Percentiles rank a stretch among this genome's conserved stretches.
These are phyloP conservation scores for Plemyria rubiginata DNA, from an alignment of 2,888 invertebrate species.

Conservation along the genomic window DNA sequence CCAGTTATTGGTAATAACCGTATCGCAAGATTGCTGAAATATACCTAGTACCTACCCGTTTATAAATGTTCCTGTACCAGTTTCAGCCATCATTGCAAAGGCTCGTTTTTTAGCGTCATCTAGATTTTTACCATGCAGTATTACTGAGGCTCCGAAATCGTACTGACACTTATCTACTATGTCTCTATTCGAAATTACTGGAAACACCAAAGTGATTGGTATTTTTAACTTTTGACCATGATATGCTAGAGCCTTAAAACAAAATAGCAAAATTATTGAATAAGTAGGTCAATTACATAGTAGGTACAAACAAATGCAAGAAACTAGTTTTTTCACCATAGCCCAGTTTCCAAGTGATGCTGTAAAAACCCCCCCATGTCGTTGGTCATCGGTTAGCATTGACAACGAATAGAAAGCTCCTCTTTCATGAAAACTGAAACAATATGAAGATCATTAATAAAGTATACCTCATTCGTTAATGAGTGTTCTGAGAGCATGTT, in stretches of 20 bases:
- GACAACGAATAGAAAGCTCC: constrained; percentile 93
- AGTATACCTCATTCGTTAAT: neutral
- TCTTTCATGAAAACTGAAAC: constrained; percentile 92
- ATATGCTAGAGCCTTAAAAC: constrained; percentile 84
- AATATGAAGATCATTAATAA: neutral
- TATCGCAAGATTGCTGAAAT: no score
- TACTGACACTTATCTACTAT: constrained; percentile 90
- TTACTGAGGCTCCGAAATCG: constrained; percentile 90
- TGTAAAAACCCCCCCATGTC: constrained; percentile 90
- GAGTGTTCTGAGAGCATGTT: neutral
- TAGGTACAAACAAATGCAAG: neutral
- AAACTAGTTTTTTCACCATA: constrained; percentile 59
- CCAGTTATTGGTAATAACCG: no score
- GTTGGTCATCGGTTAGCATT: constrained; percentile 88
- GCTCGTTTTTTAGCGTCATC: constrained; percentile 91
- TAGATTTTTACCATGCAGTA: constrained; percentile 91
- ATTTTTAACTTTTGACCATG: constrained; percentile 88
- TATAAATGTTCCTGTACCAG: constrained; percentile 87
- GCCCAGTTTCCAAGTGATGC: constrained; percentile 97
- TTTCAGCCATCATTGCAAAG: constrained; percentile 87
- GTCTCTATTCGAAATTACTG: constrained; percentile 91
- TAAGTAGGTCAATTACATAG: neutral
- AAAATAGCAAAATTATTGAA: neutral
- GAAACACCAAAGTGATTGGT: constrained; percentile 93
- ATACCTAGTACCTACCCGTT: constrained; percentile 87